phyloP scores from a whole-genome alignment of 2,888 invertebrate species.

The Oligia latruncula region DNA sequence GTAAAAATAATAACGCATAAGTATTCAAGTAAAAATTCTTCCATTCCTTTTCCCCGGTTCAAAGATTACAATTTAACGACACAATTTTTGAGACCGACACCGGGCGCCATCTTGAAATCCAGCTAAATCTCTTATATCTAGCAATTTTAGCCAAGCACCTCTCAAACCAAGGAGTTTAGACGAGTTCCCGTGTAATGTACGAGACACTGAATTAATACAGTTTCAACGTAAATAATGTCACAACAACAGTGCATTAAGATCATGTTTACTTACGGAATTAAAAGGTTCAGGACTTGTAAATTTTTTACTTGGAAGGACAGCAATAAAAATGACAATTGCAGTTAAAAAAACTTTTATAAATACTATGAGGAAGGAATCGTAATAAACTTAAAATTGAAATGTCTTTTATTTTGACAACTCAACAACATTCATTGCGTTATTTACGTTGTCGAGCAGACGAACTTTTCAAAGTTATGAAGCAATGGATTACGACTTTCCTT shows the following conservation, averaged over 20 bases:
- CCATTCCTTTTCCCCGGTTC: slow-evolving; percentile 18
- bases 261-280: neutral
- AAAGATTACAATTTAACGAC: slow-evolving; percentile 56
- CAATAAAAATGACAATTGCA: neutral
- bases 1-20: neutral
- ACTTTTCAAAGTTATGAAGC: no score
- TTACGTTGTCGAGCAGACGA: no score
- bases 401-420: no score
- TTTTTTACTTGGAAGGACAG: neutral
- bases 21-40: neutral
- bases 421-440: no score
- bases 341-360: neutral
- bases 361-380: no score
- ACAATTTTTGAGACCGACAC: slow-evolving; percentile 52
- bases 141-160: slow-evolving; percentile 52
- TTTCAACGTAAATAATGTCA: slow-evolving; percentile 7
- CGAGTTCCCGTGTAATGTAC: slow-evolving; percentile 2
- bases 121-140: slow-evolving; percentile 51
- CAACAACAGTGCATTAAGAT: neutral
- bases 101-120: slow-evolving; percentile 44
- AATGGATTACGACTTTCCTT: no score
- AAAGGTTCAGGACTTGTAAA: neutral
- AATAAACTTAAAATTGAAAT: no score
- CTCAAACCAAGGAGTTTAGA: slow-evolving; percentile 33
- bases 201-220: neutral